Evolutionary conservation across 2,888 invertebrate genomes (phyloP).

Genomic region (Folsomia candida): DNA sequence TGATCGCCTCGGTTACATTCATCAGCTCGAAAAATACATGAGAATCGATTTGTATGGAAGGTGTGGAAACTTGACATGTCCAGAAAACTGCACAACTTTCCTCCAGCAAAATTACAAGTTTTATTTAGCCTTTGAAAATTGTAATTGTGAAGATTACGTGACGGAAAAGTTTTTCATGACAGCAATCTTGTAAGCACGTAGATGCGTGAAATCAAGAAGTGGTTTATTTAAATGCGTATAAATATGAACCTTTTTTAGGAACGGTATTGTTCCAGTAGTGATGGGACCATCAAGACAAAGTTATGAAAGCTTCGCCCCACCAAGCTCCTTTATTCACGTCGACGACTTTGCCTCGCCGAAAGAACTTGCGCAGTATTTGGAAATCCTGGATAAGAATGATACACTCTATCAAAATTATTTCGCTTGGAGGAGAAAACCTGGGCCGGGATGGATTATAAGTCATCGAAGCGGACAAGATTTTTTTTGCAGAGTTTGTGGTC

Average conservation of each 20-base stretch:
- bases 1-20: no score
- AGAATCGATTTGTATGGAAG: no score
- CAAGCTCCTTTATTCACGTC: constrained; percentile 1
- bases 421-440: constrained; percentile 28
- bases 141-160: constrained; percentile 67
- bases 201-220: no score
- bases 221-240: no score
- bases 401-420: constrained; percentile 25
- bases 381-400: constrained; percentile 18
- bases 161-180: constrained; percentile 65
- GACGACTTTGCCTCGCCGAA: constrained; percentile 17
- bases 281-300: not conserved
- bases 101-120: no score
- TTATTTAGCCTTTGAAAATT: constrained; percentile 69
- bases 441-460: not conserved
- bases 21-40: no score
- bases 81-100: no score
- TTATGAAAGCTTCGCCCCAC: not conserved
- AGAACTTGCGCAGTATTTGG: constrained; percentile 41
- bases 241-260: no score
- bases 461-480: not conserved
- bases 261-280: not conserved
- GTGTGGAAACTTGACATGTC: no score
- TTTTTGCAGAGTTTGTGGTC: not conserved
- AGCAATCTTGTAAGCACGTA: no score